Evolutionary conservation across 2,113 vertebrate species (phyloP), one percentile per base, ranked within the genome.

Genomic region (Microcebus lehilahytsara): DNA sequence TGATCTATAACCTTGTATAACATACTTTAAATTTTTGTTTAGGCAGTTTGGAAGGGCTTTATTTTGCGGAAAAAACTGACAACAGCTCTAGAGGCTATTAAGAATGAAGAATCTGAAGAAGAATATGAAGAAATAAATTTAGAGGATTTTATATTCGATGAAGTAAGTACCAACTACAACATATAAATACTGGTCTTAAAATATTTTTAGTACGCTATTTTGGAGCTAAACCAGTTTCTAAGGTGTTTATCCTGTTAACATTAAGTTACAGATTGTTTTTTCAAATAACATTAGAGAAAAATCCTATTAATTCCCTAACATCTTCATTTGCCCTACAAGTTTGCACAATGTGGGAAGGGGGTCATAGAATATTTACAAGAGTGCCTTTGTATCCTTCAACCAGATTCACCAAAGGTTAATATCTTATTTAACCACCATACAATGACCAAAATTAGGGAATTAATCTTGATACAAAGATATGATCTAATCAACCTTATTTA

Each of bases 21-120:
- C 98, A 98, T 99, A 97, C 97, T 98, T 98, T 98, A 97, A 95
- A 98, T 98, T 98, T 99, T 98, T 99, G 98, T 99, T 98, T 98
- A 99, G 99, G 99, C 99, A 42, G 97, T 97, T 96, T 99, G 99
- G 99, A 99, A 99, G 95, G 99, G 99, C 94, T 99, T 98, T 96
- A 30, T 96, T 98, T 98, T 99, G 93, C 98, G 99, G 98, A 99
- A 98, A 98, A 99, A 99, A 98, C 98, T 99, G 93, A 92, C 98
- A 96, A 98, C 96, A 93, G 99, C 99, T 97, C 98, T 99, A 89
- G 99, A 99, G 95, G 98, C 98, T 92, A 98, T 99, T 98, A 98
- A 97, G 97, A 97, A 96, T 97, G 96, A 97, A 85, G 99, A 98
- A 91, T 98, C 98, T 93, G 99, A 99, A 32, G 99, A 99, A 97